Conservation (phyloP, 2,113 vertebrate genomes). For the Perognathus longimembris region DNA sequence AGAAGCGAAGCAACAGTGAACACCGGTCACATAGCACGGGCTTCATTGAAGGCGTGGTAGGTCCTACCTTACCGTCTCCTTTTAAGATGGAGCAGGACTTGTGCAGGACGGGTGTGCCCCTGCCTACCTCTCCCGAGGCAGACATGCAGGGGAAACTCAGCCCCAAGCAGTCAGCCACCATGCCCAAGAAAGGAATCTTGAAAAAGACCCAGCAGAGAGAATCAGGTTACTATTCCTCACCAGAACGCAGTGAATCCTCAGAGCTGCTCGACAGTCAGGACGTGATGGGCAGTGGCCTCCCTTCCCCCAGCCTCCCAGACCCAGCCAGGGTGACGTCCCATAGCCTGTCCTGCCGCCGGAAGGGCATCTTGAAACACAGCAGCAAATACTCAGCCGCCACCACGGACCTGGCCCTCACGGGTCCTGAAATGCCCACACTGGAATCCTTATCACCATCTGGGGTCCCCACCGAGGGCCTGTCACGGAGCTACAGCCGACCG, state of each 20-base stretch:
- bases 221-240: conserved; percentile 98
- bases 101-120: conserved; percentile 79
- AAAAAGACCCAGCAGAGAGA: conserved; percentile 97
- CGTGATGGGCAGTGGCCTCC: conserved; percentile 70
- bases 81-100: conserved; percentile 89
- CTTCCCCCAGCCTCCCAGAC: conserved; percentile 82
- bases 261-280: conserved; percentile 91
- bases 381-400: conserved; percentile 93
- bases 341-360: conserved; percentile 89
- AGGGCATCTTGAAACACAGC: conserved; percentile 97
- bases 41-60: conserved; percentile 87
- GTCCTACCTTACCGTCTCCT: conserved; percentile 82
- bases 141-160: conserved; percentile 85
- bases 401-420: conserved; percentile 80
- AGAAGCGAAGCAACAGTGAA: conserved; percentile 93
- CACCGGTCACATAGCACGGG: conserved; percentile 92
- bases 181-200: conserved; percentile 98
- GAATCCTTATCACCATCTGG: conserved; percentile 87
- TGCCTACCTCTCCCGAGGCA: conserved; percentile 84
- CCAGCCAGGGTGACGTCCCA: conserved; percentile 83
- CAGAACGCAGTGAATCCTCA: conserved; percentile 96
- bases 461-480: conserved; percentile 87
- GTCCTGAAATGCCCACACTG: conserved; percentile 83
- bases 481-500: conserved; percentile 95
- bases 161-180: conserved; percentile 88